Percentiles rank a stretch among this genome's conserved stretches.
phyloP scores from a whole-genome alignment of 2,113 vertebrate genomes.

The Thalassoma bifasciatum region DNA sequence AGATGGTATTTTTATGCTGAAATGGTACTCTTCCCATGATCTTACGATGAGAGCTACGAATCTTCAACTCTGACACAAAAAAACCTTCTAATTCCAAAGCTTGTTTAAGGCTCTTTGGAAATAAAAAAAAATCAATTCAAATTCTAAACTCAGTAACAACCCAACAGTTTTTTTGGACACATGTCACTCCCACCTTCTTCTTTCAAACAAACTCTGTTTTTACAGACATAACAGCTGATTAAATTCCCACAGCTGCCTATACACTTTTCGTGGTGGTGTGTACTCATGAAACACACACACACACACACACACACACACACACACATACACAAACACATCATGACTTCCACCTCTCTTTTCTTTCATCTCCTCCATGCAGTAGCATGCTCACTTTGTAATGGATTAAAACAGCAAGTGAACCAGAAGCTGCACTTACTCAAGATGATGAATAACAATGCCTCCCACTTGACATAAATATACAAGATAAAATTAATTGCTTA shows the following conservation, averaged over 20 bases:
- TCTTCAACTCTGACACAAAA: too few relatives aligned
- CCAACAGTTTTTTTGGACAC: too few relatives aligned
- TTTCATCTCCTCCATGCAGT: slow-evolving; percentile 24
- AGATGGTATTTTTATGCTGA: background rate
- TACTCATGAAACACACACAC: too few relatives aligned
- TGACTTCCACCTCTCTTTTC: background rate
- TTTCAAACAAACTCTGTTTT: background rate
- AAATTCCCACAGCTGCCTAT: slow-evolving; percentile 30
- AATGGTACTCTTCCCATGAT: too few relatives aligned
- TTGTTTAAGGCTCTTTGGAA: too few relatives aligned
- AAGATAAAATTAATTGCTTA: slow-evolving; percentile 64
- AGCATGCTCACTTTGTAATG: slow-evolving; percentile 45
- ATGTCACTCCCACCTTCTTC: background rate
- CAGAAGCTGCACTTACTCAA: slow-evolving; percentile 65
- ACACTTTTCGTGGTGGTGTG: too few relatives aligned
- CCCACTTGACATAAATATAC: slow-evolving; percentile 63
- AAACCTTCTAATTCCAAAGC: too few relatives aligned
- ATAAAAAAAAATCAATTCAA: too few relatives aligned
- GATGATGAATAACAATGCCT: slow-evolving; percentile 64
- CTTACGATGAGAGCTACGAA: too few relatives aligned
- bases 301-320: too few relatives aligned
- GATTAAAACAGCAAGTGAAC: slow-evolving; percentile 59
- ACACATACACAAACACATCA: background rate
- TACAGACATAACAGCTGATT: slow-evolving; percentile 24
- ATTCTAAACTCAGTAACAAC: too few relatives aligned